These are phyloP conservation scores for Sicus ferrugineus DNA, from an alignment of 2,888 invertebrate genomes.

Conservation along the genomic window DNA sequence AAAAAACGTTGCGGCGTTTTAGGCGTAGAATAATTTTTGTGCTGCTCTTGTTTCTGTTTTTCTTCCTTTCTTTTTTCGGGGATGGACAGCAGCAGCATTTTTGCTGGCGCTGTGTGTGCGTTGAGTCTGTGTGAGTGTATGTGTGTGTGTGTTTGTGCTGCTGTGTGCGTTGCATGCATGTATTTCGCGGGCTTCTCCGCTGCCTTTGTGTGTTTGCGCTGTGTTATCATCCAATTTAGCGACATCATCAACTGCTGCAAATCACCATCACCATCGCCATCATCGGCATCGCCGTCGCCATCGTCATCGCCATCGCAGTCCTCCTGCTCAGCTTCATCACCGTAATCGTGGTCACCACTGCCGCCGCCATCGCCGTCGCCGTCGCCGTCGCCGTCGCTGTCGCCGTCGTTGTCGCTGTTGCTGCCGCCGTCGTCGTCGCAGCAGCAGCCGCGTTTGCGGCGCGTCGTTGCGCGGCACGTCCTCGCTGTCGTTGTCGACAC, in stretches of 20 bases:
- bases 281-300: no score
- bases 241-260: constrained; percentile 29
- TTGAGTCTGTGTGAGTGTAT: constrained; percentile 39
- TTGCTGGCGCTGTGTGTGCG: constrained; percentile 23
- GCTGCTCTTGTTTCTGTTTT: constrained; percentile 7
- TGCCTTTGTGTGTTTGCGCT: constrained; percentile 20
- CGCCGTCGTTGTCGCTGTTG: constrained; percentile 28
- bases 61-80: constrained; percentile 34
- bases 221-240: constrained; percentile 28
- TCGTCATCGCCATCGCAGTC: constrained; percentile 13
- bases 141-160: constrained; percentile 34
- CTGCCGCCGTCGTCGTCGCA: background rate
- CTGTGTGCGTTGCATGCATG: constrained; percentile 27
- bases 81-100: constrained; percentile 30
- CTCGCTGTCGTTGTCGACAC: constrained; percentile 56
- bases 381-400: constrained; percentile 35
- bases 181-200: constrained; percentile 16
- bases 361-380: constrained; percentile 33
- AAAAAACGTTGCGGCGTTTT: constrained; percentile 42
- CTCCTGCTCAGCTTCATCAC: constrained; percentile 29
- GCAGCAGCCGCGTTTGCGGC: constrained; percentile 19
- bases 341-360: constrained; percentile 16
- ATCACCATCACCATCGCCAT: constrained; percentile 9
- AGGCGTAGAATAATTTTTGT: constrained; percentile 48
- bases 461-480: constrained; percentile 42